Conservation (phyloP, 2,113 vertebrate genomes). For the Pollimyrus isidori region DNA sequence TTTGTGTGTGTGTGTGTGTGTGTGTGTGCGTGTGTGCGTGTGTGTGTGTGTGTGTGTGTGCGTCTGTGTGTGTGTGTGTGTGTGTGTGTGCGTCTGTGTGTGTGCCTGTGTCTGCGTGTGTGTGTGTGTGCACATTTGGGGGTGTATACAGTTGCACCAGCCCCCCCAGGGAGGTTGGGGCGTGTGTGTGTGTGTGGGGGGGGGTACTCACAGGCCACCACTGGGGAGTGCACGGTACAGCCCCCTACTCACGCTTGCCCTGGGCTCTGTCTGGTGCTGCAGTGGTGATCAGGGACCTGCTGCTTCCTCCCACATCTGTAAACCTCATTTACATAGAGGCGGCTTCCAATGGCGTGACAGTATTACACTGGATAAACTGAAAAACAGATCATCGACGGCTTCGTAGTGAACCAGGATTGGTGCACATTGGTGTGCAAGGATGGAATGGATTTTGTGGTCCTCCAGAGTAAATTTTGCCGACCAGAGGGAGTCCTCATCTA, state of each 20-base stretch:
- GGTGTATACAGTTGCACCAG: neutral
- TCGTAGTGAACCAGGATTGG: neutral
- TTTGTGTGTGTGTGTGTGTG: neutral
- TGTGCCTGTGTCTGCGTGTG: neutral
- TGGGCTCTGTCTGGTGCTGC: neutral
- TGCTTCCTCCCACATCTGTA: neutral
- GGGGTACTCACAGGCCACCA: neutral
- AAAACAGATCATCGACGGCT: neutral
- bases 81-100: neutral
- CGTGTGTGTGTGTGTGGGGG: neutral
- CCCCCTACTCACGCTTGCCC: neutral
- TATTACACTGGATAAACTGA: neutral
- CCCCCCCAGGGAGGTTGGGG: neutral
- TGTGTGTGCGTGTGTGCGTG: neutral
- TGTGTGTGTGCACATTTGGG: neutral
- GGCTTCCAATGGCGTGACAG: neutral
- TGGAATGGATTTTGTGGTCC: neutral
- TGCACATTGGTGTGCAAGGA: neutral
- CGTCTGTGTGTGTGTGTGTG: neutral
- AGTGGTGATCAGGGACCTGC: no score
- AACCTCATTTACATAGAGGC: neutral
- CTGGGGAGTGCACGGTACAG: neutral
- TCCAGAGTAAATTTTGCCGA: neutral
- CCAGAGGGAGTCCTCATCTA: neutral
- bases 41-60: neutral